These are phyloP conservation scores for Apamea monoglypha DNA, from an alignment of 2,888 invertebrate species.

Conservation along the genomic window DNA sequence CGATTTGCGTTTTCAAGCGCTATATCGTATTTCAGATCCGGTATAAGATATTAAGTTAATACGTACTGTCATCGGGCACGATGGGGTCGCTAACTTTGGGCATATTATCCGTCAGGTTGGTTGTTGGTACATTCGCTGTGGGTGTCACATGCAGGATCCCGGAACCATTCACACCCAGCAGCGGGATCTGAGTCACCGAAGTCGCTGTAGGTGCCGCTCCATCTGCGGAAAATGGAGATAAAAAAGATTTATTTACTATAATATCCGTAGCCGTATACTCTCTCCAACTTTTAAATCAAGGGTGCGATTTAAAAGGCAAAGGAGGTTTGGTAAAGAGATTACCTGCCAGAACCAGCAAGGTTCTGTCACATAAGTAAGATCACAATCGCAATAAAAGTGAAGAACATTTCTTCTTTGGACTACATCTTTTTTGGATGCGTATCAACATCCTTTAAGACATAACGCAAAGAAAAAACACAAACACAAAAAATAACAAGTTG, in stretches of 20 bases:
- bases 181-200: slow-evolving; percentile 78
- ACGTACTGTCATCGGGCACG: slow-evolving; percentile 83
- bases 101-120: slow-evolving; percentile 72
- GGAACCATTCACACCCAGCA: slow-evolving; percentile 87
- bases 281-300: not conserved
- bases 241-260: not conserved
- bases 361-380: not conserved
- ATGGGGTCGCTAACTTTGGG: slow-evolving; percentile 86
- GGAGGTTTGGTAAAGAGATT: not conserved
- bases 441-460: not conserved
- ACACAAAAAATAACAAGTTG: not conserved
- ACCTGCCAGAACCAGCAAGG: no score
- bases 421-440: not conserved
- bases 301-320: not conserved
- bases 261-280: not conserved
- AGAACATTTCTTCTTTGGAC: not conserved
- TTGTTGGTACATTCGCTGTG: slow-evolving; percentile 67
- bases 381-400: not conserved
- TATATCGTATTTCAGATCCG: not conserved
- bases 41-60: not conserved
- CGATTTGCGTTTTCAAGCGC: not conserved
- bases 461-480: not conserved
- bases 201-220: slow-evolving; percentile 55
- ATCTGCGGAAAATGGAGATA: slow-evolving; percentile 59
- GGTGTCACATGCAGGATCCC: slow-evolving; percentile 80